Conservation (phyloP, 2,797 vertebrate genomes). For the Syngnathus rostellatus region DNA sequence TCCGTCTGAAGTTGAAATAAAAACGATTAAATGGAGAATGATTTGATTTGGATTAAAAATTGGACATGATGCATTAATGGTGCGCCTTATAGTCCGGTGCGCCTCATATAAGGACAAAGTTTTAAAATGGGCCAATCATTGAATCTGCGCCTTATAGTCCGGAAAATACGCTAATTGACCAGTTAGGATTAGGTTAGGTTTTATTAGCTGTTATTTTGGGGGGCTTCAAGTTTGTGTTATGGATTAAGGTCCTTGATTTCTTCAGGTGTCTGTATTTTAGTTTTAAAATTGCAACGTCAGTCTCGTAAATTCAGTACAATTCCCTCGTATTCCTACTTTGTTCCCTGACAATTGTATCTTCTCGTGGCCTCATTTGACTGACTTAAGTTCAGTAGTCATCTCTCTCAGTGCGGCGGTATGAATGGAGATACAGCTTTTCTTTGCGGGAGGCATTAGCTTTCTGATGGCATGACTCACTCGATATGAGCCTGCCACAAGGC, state of each 20-base stretch:
- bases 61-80: no score
- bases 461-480: background rate
- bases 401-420: background rate
- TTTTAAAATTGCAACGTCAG: background rate
- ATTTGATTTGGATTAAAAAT: no score
- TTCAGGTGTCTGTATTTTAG: no score
- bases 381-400: background rate
- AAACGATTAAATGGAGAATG: no score
- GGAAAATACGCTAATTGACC: background rate
- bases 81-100: background rate
- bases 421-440: background rate
- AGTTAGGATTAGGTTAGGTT: background rate
- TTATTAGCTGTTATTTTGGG: no score
- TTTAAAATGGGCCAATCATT: no score
- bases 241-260: no score
- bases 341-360: background rate
- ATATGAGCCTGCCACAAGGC: background rate
- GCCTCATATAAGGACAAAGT: background rate
- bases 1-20: no score
- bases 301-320: background rate
- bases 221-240: no score
- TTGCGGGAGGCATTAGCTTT: background rate
- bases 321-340: background rate
- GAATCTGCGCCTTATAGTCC: no score
- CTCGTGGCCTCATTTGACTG: background rate